These are phyloP conservation scores for Ambastaia sidthimunki DNA, from an alignment of 2,797 vertebrate species.

Conservation along the genomic window DNA sequence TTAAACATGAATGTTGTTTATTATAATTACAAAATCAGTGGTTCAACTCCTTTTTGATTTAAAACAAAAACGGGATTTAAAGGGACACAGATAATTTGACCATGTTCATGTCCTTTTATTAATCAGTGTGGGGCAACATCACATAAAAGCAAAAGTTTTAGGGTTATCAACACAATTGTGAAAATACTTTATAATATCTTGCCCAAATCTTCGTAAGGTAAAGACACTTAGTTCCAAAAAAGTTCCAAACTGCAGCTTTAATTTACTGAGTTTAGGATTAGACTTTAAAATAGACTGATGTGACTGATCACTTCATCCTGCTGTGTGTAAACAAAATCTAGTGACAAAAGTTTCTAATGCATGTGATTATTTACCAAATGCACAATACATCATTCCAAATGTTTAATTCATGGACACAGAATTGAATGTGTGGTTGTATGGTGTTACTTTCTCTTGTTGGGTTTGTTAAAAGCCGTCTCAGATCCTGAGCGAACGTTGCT, in stretches of 20 bases:
- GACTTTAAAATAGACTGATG: neutral
- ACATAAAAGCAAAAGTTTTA: too few relatives aligned
- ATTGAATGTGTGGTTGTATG: neutral
- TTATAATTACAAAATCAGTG: neutral
- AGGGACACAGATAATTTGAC: too few relatives aligned
- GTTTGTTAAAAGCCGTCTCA: conserved; percentile 87
- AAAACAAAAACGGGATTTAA: neutral
- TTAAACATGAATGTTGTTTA: neutral
- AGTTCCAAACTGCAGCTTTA: too few relatives aligned
- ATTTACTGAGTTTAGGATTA: neutral
- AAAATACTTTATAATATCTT: too few relatives aligned
- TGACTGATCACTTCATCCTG: too few relatives aligned
- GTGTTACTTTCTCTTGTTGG: conserved; percentile 51
- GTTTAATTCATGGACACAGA: neutral
- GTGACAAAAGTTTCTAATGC: neutral
- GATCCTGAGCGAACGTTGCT: conserved; percentile 83
- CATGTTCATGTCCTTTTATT: too few relatives aligned
- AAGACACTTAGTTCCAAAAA: too few relatives aligned
- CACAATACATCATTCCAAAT: neutral
- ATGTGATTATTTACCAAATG: neutral
- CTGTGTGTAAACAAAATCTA: neutral
- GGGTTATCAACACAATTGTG: too few relatives aligned
- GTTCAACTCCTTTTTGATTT: neutral
- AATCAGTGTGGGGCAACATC: too few relatives aligned
- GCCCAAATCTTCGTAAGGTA: too few relatives aligned